A percentile compares a stretch with the other conserved stretches of the same genome.
These are phyloP conservation scores for Diachasmimorpha longicaudata DNA, from an alignment of 1,140 invertebrate species.

Conservation along the genomic window DNA sequence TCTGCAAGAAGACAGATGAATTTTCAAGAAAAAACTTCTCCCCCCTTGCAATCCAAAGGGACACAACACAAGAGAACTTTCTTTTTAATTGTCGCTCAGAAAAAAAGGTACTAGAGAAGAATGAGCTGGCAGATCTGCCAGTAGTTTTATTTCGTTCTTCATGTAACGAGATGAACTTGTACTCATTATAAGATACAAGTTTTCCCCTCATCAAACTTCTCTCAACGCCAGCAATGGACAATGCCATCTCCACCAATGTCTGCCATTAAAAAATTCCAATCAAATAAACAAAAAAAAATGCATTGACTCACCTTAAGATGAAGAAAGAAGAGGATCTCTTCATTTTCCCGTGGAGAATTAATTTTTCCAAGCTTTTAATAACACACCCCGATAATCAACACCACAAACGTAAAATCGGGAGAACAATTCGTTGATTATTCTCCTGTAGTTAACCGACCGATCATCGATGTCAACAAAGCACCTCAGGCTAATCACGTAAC, in stretches of 20 bases:
- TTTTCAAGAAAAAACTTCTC: background rate
- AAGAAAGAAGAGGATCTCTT: conserved; percentile 55
- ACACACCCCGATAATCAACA: conserved; percentile 16
- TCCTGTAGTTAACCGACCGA: background rate
- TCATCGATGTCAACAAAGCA: background rate
- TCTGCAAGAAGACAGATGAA: background rate
- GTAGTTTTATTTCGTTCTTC: conserved; percentile 19
- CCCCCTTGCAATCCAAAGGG: no score
- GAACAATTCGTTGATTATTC: background rate
- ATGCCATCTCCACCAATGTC: background rate
- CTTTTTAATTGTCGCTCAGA: background rate
- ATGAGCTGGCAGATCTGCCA: background rate
- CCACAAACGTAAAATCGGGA: background rate
- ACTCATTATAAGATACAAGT: conserved; percentile 19
- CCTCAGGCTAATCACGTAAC: background rate
- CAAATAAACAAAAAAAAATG: background rate
- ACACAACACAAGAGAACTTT: background rate
- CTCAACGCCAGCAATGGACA: background rate
- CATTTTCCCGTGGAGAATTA: conserved; percentile 57
- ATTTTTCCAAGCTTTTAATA: conserved; percentile 49
- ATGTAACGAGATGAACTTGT: conserved; percentile 28
- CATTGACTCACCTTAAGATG: conserved; percentile 52
- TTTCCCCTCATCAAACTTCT: conserved; percentile 1
- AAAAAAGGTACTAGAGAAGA: background rate
- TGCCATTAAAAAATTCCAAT: background rate